phyloP scores from a whole-genome alignment of 2,888 invertebrate species.

The Pterostichus madidus region DNA sequence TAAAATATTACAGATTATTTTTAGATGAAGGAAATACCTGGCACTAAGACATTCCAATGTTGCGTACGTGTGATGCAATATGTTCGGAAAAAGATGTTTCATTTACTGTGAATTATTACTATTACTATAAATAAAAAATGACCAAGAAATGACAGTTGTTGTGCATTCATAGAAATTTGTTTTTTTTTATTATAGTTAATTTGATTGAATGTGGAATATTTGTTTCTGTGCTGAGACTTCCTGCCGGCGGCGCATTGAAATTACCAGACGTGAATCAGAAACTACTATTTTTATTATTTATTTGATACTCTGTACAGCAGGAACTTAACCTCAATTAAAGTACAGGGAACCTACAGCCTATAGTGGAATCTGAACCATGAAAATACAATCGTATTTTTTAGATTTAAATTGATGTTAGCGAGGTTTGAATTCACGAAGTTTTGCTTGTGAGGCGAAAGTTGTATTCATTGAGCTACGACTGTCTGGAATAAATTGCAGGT shows the following conservation, averaged over 20 bases:
- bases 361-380: no score
- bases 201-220: slow-evolving; percentile 26
- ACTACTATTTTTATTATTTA: no score
- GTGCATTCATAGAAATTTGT: background rate
- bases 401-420: no score
- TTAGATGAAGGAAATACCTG: slow-evolving; percentile 39
- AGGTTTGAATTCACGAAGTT: no score
- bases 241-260: slow-evolving; percentile 51
- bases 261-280: background rate
- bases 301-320: no score
- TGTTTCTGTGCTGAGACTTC: background rate
- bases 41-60: background rate
- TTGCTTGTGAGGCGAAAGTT: no score
- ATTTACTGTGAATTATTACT: slow-evolving; percentile 31
- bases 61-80: slow-evolving; percentile 18
- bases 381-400: no score
- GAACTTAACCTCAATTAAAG: no score
- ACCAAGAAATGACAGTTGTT: slow-evolving; percentile 27
- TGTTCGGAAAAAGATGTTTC: slow-evolving; percentile 5
- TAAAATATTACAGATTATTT: background rate
- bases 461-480: no score
- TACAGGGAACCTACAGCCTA: no score
- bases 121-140: slow-evolving; percentile 11
- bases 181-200: slow-evolving; percentile 1
- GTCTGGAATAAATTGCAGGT: no score